These are phyloP conservation scores for Lissocephala sabroskyi DNA, from an alignment of 2,888 invertebrate genomes.

Conservation along the genomic window DNA sequence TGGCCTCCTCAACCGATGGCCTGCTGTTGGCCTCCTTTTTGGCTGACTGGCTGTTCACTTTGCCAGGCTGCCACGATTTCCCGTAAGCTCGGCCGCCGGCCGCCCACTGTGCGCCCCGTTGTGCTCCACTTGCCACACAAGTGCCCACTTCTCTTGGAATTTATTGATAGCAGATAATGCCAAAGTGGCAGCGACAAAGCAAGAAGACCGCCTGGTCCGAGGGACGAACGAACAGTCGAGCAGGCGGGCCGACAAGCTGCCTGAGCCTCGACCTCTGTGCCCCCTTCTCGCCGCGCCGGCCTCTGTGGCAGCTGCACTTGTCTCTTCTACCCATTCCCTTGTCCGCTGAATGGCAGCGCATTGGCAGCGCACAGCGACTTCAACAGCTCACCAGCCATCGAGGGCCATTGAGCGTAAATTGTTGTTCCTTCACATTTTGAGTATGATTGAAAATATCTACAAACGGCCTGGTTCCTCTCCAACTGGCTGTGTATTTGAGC, in stretches of 20 bases:
- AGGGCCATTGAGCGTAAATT: conserved; percentile 70
- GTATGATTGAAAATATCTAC: conserved; percentile 68
- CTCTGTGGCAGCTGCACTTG: no score
- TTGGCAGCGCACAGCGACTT: no score
- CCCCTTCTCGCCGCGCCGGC: not conserved
- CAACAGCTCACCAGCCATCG: conserved; percentile 41
- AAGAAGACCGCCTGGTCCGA: conserved; percentile 32
- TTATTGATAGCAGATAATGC: conserved; percentile 67
- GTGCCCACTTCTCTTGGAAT: conserved; percentile 63
- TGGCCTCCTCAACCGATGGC: no score
- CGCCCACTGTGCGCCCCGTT: conserved; percentile 29
- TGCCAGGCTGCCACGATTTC: conserved; percentile 39
- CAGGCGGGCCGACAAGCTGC: no score
- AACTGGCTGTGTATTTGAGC: not conserved
- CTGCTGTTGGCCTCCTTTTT: not conserved
- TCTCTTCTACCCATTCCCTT: no score
- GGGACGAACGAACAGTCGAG: no score
- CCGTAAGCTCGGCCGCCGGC: conserved; percentile 15
- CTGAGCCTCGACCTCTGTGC: no score
- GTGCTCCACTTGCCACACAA: conserved; percentile 60
- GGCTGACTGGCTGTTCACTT: conserved; percentile 37
- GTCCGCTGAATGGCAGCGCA: no score
- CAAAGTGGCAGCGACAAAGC: conserved; percentile 59
- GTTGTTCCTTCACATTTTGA: conserved; percentile 67
- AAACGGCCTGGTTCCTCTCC: no score